phyloP scores from a whole-genome alignment of 1,140 invertebrate genomes.

The Drosophila pruinosa region DNA sequence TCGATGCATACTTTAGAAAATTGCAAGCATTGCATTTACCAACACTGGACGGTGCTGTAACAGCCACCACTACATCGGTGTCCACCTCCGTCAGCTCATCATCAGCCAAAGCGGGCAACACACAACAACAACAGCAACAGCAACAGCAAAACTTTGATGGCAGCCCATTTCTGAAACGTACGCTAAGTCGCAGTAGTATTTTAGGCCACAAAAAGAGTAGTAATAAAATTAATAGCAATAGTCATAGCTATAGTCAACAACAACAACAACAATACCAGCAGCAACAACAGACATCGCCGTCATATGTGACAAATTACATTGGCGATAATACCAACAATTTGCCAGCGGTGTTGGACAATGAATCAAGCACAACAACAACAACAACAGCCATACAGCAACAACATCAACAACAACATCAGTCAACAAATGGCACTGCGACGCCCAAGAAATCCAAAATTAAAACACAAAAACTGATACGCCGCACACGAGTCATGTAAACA shows the following conservation, averaged over 20 bases:
- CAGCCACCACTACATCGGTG: constrained; percentile 63
- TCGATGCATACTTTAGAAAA: constrained; percentile 78
- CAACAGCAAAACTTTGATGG: constrained; percentile 48
- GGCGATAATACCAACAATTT: constrained; percentile 80
- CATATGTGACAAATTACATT: constrained; percentile 76
- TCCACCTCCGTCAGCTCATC: constrained; percentile 59
- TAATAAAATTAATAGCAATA: constrained; percentile 63
- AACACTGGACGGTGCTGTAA: constrained; percentile 64
- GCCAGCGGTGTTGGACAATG: constrained; percentile 70
- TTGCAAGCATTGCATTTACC: constrained; percentile 71
- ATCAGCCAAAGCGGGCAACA: constrained; percentile 25
- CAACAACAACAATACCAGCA: constrained; percentile 52
- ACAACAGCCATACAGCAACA: constrained; percentile 30
- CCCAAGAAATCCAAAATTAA: constrained; percentile 77
- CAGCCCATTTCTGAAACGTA: constrained; percentile 77
- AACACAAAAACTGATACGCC: constrained; percentile 82
- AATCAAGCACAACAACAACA: constrained; percentile 49
- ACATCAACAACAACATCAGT: constrained; percentile 45
- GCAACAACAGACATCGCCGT: constrained; percentile 47
- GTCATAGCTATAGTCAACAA: constrained; percentile 56
- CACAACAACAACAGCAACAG: constrained; percentile 39
- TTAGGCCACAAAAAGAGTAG: constrained; percentile 58
- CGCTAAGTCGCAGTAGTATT: constrained; percentile 65
- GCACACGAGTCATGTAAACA: constrained; percentile 78
- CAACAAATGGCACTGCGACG: constrained; percentile 44